Base-by-base conservation (phyloP, 2,888 invertebrate genomes). In the Hylaea fasciaria region DNA sequence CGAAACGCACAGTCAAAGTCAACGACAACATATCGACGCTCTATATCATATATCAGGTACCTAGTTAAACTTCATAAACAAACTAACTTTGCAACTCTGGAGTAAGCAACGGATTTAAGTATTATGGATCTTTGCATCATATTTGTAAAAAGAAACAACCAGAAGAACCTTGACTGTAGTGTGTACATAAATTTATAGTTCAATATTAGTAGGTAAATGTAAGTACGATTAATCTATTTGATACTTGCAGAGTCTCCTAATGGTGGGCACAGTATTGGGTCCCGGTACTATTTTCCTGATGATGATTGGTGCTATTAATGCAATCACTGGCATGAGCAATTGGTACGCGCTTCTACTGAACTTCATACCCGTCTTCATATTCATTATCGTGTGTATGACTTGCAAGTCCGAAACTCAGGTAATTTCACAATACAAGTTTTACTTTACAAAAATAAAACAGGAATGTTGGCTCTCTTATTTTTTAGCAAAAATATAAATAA, bases 11-110 rank as follows among this genome's bases (percentile, higher is more conserved):
- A 1, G 95, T 98, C 16, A 92, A 94, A 78, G 93, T 96, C 51
- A 99, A 99, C 79, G 97, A 98, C 74, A 97, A 97, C 76, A 98
- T 99, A 74, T 98, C 98, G 0, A 94, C 94, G 74, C 87, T 95
- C 0, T 97, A 97, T 75, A 95, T 97, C 62, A 74, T 87, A 16
- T 97, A 97, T 81, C 91, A 92, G 87, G 91, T 89, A 65, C 11
- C n/a, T n/a, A n/a, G n/a, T 9, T 40, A 40, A 2, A 32, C 1
- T 32, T 32, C 32, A 7, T 32, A 9, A 7, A 12, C 10, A 37
- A 37, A 2, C n/a, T 4, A 37, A 7, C 7, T 37, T n/a, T 12
- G 11, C 3, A 2, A 5, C 22, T 22, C 22, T 22, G 2, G 5
- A 22, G 3, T 3, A 22, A 22, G 22, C 22, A 22, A 22, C 22